Percentiles rank a stretch among this genome's conserved stretches.
Evolutionary conservation across 2,797 vertebrate genomes (phyloP).

Genomic region (Apogon talboti): DNA sequence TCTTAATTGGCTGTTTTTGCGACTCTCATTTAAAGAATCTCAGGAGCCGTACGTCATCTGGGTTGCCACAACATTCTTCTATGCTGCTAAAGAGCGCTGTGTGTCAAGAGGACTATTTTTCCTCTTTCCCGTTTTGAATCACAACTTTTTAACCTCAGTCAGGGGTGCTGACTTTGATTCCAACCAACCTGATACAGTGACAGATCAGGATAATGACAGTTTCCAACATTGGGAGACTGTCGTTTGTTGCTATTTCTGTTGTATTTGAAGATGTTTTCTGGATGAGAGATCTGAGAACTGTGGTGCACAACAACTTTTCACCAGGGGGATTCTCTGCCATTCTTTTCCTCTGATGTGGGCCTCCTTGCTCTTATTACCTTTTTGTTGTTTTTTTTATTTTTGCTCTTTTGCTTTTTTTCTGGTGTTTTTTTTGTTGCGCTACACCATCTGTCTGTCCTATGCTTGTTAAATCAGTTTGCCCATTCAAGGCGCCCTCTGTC

Average conservation of each 20-base stretch:
- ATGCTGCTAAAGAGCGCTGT: slow-evolving; percentile 8
- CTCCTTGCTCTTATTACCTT: slow-evolving; percentile 60
- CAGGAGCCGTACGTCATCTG: not conserved
- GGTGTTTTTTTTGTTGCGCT: slow-evolving; percentile 32
- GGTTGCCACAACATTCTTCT: slow-evolving; percentile 21
- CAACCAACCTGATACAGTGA: slow-evolving; percentile 28
- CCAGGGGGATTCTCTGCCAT: slow-evolving; percentile 62
- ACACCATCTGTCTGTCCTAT: slow-evolving; percentile 67
- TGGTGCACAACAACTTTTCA: slow-evolving; percentile 55
- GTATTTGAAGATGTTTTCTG: slow-evolving; percentile 70
- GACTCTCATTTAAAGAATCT: slow-evolving; percentile 25
- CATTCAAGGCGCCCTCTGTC: slow-evolving; percentile 49
- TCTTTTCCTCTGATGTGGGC: slow-evolving; percentile 49
- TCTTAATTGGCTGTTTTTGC: slow-evolving; percentile 4
- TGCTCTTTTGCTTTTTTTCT: slow-evolving; percentile 29
- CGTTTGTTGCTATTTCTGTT: slow-evolving; percentile 58
- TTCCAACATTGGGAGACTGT: slow-evolving; percentile 47
- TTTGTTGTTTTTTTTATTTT: slow-evolving; percentile 32
- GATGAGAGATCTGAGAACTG: slow-evolving; percentile 60
- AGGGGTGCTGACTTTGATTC: slow-evolving; percentile 48
- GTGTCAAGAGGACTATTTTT: slow-evolving; percentile 9
- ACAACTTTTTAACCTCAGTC: slow-evolving; percentile 52
- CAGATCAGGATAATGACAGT: slow-evolving; percentile 46
- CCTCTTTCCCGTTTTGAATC: slow-evolving; percentile 34
- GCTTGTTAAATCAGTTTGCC: slow-evolving; percentile 64